Percentiles rank a stretch among this genome's conserved stretches.
These are phyloP conservation scores for Xenopus borealis DNA, from an alignment of 2,113 vertebrate genomes.

Conservation along the genomic window DNA sequence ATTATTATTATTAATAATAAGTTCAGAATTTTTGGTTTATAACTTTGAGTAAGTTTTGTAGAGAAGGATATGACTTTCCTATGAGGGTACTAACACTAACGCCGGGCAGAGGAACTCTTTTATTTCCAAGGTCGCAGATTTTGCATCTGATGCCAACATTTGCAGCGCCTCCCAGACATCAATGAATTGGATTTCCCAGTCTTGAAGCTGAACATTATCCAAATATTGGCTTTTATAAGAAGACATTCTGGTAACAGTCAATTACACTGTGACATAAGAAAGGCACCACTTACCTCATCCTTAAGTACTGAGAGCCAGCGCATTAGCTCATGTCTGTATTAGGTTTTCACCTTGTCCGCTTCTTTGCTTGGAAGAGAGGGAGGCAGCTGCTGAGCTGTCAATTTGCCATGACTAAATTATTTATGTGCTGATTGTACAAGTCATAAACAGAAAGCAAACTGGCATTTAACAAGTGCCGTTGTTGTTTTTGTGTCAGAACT, in stretches of 20 bases:
- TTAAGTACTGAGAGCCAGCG: constrained; percentile 21
- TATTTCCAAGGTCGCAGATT: too few species aligned
- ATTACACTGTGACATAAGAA: constrained; percentile 40
- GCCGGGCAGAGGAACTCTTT: too few species aligned
- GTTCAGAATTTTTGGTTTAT: too few species aligned
- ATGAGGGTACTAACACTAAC: too few species aligned
- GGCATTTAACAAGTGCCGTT: neutral
- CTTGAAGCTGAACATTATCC: constrained; percentile 23
- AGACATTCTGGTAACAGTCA: constrained; percentile 40
- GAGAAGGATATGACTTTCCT: too few species aligned
- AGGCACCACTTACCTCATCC: constrained; percentile 36
- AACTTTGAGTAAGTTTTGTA: too few species aligned
- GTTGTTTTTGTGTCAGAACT: neutral
- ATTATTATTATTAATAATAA: too few species aligned
- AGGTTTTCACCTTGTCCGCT: constrained; percentile 18
- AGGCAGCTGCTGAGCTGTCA: neutral
- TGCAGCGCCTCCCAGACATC: neutral
- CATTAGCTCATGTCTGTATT: constrained; percentile 41
- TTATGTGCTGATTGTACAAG: neutral
- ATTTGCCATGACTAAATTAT: neutral
- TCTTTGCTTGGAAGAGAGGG: constrained; percentile 5
- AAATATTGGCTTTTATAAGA: constrained; percentile 42
- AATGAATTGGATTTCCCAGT: constrained; percentile 7
- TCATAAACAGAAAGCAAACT: neutral
- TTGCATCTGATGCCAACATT: too few species aligned